These are phyloP conservation scores for Drosophila hamatofila DNA, from an alignment of 2,888 invertebrate genomes.

Conservation along the genomic window DNA sequence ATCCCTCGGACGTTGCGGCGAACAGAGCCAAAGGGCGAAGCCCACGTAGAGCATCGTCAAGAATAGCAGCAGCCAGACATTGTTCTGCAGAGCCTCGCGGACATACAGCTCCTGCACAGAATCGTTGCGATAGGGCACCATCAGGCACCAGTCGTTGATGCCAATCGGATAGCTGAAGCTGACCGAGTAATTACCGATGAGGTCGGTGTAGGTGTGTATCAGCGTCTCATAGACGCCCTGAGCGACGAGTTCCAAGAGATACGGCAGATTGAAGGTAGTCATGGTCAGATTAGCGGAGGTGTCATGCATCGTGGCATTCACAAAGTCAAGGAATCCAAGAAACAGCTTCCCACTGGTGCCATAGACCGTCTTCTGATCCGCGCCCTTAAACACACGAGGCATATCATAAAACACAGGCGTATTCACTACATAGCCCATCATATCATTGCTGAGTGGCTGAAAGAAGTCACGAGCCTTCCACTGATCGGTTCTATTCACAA, in stretches of 20 bases:
- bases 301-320: slow-evolving; percentile 75
- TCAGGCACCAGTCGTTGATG: slow-evolving; percentile 80
- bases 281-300: slow-evolving; percentile 24
- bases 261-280: slow-evolving; percentile 39
- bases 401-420: slow-evolving; percentile 72
- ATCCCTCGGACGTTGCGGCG: slow-evolving; percentile 63
- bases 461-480: slow-evolving; percentile 70
- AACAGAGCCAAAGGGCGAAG: slow-evolving; percentile 70
- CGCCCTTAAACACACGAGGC: slow-evolving; percentile 74
- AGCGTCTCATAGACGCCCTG: slow-evolving; percentile 76
- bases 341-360: slow-evolving; percentile 75
- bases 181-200: slow-evolving; percentile 39
- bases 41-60: slow-evolving; percentile 60
- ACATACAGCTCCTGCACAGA: slow-evolving; percentile 69
- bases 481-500: slow-evolving; percentile 63
- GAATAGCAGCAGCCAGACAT: slow-evolving; percentile 67
- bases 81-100: slow-evolving; percentile 54
- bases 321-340: slow-evolving; percentile 60
- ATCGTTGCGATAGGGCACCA: slow-evolving; percentile 76
- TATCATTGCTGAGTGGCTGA: slow-evolving; percentile 35
- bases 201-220: slow-evolving; percentile 72
- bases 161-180: slow-evolving; percentile 79
- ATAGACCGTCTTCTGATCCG: slow-evolving; percentile 47
- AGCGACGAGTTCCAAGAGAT: slow-evolving; percentile 42
- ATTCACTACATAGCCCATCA: slow-evolving; percentile 69